phyloP scores from a whole-genome alignment of 2,113 vertebrate species.

The Corapipo altera region DNA sequence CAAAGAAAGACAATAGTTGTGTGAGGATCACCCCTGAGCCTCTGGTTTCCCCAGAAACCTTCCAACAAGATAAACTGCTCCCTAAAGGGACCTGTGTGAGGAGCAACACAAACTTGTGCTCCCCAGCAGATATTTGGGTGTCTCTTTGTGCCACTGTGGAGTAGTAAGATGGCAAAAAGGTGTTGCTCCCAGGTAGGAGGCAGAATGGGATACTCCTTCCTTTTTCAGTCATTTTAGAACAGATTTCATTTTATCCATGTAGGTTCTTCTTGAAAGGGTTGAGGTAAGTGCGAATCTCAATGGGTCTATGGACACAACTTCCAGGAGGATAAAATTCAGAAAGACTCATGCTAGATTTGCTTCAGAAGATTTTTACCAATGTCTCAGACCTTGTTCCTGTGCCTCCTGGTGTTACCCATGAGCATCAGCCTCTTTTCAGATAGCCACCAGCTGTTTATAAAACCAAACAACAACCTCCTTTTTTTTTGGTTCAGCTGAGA shows the following conservation, averaged over 20 bases:
- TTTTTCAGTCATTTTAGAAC: neutral
- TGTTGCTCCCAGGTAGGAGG: neutral
- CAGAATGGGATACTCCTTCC: neutral
- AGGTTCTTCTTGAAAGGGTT: neutral
- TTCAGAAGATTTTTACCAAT: neutral
- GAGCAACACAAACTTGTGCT: neutral
- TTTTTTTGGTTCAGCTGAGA: neutral
- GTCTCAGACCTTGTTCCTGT: neutral
- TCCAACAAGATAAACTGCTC: neutral
- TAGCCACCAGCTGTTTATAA: neutral
- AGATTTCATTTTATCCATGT: neutral
- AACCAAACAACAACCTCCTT: neutral
- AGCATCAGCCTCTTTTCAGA: neutral
- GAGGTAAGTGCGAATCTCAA: neutral
- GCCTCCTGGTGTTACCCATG: rapidly evolving
- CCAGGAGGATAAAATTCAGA: neutral
- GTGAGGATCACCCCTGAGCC: neutral
- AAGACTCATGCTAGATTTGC: neutral
- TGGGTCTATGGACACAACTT: neutral
- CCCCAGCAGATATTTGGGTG: neutral
- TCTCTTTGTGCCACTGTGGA: neutral
- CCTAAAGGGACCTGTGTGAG: neutral
- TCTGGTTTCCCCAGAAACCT: neutral
- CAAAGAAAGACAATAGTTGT: neutral
- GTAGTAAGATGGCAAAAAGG: rapidly evolving